phyloP scores from a whole-genome alignment of 2,888 invertebrate genomes.

The Agrochola macilenta region DNA sequence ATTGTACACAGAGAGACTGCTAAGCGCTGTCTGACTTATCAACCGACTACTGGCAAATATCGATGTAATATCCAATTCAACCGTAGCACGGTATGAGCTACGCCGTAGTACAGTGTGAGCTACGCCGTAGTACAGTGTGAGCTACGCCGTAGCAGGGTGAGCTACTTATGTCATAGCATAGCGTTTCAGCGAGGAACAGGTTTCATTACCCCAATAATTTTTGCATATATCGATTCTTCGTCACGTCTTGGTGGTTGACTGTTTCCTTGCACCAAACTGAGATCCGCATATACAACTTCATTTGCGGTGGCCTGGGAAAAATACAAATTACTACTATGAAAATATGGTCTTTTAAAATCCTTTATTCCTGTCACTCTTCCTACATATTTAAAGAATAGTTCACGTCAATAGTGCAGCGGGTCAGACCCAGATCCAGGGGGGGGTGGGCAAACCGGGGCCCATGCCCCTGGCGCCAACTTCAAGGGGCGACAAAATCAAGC shows the following conservation, averaged over 20 bases:
- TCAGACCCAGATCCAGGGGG: too few relatives aligned
- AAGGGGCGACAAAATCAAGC: too few relatives aligned
- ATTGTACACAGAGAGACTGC: not conserved
- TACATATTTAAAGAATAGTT: not conserved
- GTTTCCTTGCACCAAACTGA: not conserved
- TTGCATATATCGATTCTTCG: constrained; percentile 12
- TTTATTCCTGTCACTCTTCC: not conserved
- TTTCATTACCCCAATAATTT: constrained; percentile 2
- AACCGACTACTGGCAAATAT: not conserved
- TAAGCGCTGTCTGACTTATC: not conserved
- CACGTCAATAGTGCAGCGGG: not conserved
- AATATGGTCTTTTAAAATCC: not conserved
- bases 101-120: not conserved
- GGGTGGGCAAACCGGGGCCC: too few relatives aligned
- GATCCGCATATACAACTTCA: constrained; percentile 14
- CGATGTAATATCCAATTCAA: not conserved
- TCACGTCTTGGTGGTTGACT: not conserved
- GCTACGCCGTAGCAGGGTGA: not conserved
- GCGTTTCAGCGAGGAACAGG: not conserved
- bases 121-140: not conserved
- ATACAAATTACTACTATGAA: not conserved
- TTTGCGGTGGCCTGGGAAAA: constrained; percentile 4
- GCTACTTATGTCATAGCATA: too few relatives aligned
- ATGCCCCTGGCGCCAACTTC: too few relatives aligned
- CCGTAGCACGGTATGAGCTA: not conserved